A percentile compares a stretch with the other conserved stretches of the same genome.
Conservation (phyloP, 2,113 vertebrate species). For the Charadrius vociferus region DNA sequence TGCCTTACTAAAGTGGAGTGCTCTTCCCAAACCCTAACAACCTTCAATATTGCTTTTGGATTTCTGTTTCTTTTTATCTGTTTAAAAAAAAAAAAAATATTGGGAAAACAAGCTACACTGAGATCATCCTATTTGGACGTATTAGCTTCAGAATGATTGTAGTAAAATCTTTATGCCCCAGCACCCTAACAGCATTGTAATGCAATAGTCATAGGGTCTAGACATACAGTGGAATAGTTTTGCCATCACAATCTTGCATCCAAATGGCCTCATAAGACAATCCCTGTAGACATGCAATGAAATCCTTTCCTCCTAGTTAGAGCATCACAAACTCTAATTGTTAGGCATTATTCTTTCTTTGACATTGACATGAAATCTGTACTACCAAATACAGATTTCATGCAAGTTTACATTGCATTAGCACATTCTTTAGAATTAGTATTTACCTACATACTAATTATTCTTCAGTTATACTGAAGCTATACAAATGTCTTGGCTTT, state of each 20-base stretch:
- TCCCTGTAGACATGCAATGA: constrained; percentile 59
- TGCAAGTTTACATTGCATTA: not conserved
- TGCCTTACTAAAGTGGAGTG: not conserved
- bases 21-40: not conserved
- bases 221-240: constrained; percentile 53
- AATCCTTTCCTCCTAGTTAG: constrained; percentile 43
- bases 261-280: constrained; percentile 66
- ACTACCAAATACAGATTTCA: not conserved
- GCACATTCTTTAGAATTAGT: not conserved
- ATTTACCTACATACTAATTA: constrained; percentile 2
- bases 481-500: not conserved
- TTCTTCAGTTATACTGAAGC: not conserved
- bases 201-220: constrained; percentile 39
- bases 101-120: not conserved
- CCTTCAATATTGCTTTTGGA: not conserved
- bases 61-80: not conserved
- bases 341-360: constrained; percentile 49
- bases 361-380: constrained; percentile 39
- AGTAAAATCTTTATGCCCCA: constrained; percentile 46
- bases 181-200: constrained; percentile 38
- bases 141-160: constrained; percentile 6
- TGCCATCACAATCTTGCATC: constrained; percentile 50
- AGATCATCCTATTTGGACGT: not conserved
- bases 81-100: not conserved
- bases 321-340: constrained; percentile 58